A percentile compares a stretch with the other conserved stretches of the same genome.
Evolutionary conservation across 1,140 invertebrate genomes (phyloP).

Genomic region (Heliconius melpomene): DNA sequence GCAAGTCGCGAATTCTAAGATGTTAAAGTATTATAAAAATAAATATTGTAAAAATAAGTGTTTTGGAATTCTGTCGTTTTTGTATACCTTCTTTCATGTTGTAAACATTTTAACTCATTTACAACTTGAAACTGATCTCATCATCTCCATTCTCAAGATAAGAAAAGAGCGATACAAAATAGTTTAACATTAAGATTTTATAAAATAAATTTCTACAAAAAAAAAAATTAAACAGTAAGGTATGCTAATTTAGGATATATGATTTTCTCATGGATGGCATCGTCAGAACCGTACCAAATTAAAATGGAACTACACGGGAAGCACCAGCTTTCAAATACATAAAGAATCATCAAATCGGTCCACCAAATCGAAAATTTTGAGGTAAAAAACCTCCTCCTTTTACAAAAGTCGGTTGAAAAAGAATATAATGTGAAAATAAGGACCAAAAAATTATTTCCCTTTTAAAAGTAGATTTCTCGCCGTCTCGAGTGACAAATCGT

Average conservation of each 20-base stretch:
- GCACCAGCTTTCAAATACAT: too few species aligned
- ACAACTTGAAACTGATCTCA: not conserved
- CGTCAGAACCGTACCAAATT: too few species aligned
- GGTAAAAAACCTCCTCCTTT: too few species aligned
- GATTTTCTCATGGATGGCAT: too few species aligned
- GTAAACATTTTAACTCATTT: not conserved
- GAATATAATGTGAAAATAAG: not conserved
- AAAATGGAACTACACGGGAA: too few species aligned
- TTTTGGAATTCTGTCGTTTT: too few species aligned
- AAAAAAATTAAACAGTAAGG: too few species aligned
- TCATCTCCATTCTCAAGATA: not conserved
- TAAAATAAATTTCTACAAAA: not conserved
- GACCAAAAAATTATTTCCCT: conserved; percentile 2
- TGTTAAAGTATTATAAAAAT: not conserved
- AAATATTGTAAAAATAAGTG: too few species aligned
- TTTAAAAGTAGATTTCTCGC: not conserved
- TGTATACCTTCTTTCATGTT: not conserved
- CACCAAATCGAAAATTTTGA: too few species aligned
- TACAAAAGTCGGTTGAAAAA: too few species aligned
- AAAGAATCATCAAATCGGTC: too few species aligned
- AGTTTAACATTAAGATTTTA: not conserved
- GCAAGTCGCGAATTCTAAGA: not conserved
- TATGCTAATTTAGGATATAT: too few species aligned
- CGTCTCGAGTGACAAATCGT: conserved; percentile 15
- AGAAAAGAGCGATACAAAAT: not conserved